These are phyloP conservation scores for Otis tarda DNA, from an alignment of 2,113 vertebrate species.

Conservation along the genomic window DNA sequence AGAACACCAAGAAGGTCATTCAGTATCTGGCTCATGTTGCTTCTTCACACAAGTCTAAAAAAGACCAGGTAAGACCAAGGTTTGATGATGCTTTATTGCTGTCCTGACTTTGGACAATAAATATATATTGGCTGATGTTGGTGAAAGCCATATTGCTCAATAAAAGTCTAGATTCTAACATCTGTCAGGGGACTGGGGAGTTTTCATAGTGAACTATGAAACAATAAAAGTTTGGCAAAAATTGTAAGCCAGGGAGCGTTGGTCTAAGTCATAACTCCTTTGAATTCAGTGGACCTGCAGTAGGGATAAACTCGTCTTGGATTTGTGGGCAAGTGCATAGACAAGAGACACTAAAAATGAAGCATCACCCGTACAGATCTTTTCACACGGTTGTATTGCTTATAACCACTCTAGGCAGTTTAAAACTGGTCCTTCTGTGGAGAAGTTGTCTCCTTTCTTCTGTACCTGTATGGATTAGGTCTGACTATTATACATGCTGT, in stretches of 20 bases:
- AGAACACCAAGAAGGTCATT: constrained; percentile 99
- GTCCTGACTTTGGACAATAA: not conserved
- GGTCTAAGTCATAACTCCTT: not conserved
- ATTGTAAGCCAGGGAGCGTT: not conserved
- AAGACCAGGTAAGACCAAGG: constrained; percentile 87
- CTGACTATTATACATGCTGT: not conserved
- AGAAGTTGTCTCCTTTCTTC: not conserved
- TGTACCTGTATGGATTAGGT: not conserved
- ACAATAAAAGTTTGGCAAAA: not conserved
- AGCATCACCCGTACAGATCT: not conserved
- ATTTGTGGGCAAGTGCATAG: not conserved
- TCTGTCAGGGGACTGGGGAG: not conserved
- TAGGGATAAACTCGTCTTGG: not conserved
- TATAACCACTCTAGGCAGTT: not conserved
- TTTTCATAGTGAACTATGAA: not conserved
- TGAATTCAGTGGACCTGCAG: not conserved
- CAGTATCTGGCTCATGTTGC: constrained; percentile 97
- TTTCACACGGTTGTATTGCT: not conserved
- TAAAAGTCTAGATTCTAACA: not conserved
- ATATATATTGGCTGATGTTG: not conserved
- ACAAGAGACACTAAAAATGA: not conserved
- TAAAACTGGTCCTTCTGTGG: not conserved
- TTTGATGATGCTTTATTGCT: not conserved
- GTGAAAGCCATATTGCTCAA: not conserved
- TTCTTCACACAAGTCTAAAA: constrained; percentile 97